phyloP scores from a whole-genome alignment of 2,888 invertebrate species.

The Pseudococcus jackbeardsleyi region DNA sequence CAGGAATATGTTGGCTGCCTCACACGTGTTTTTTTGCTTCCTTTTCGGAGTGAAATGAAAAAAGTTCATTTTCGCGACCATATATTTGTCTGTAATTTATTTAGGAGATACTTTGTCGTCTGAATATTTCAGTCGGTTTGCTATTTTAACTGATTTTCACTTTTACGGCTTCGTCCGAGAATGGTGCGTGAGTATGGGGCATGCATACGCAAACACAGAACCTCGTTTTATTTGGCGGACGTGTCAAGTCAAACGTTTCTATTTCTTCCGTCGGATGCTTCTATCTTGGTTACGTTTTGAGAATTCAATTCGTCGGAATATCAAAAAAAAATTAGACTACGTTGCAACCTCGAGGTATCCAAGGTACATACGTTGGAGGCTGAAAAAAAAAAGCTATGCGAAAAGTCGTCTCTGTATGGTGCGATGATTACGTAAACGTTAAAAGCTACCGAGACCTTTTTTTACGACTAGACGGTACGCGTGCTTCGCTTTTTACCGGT shows the following conservation, averaged over 20 bases:
- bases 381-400: background rate
- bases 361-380: background rate
- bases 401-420: background rate
- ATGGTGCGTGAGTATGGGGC: background rate
- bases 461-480: background rate
- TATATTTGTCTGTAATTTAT: conserved; percentile 20
- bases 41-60: background rate
- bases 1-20: background rate
- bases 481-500: conserved; percentile 22
- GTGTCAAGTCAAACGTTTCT: conserved; percentile 26
- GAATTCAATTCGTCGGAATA: background rate
- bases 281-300: background rate
- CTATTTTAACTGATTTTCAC: conserved; percentile 31
- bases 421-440: conserved; percentile 16
- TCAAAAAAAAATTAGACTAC: background rate
- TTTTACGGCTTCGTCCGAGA: background rate
- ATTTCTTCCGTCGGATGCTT: background rate
- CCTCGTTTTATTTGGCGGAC: background rate
- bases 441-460: conserved; percentile 37
- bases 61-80: conserved; percentile 26
- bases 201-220: background rate
- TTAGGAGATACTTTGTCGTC: background rate
- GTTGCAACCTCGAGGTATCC: background rate
- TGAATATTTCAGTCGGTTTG: conserved; percentile 17
- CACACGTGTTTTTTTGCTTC: background rate